Percentiles rank a stretch among this genome's conserved stretches.
Conservation (phyloP, 2,113 vertebrate genomes). For the Setophaga coronata region DNA sequence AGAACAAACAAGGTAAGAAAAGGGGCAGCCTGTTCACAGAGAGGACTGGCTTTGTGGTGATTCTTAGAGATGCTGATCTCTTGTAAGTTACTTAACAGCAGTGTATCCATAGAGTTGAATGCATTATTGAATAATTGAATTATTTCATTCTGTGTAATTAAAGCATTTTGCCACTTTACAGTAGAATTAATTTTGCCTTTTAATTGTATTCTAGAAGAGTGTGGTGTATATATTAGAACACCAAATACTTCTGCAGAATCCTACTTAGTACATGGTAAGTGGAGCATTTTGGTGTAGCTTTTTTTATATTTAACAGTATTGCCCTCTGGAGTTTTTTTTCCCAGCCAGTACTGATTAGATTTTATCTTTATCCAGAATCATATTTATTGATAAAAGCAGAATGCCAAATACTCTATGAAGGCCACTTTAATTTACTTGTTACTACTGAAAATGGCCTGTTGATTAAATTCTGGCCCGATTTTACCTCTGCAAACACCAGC, state of each 20-base stretch:
- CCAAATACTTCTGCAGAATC: conserved; percentile 69
- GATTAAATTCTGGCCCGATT: not conserved
- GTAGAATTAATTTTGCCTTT: conserved; percentile 9
- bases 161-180: not conserved
- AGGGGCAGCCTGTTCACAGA: not conserved
- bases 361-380: not conserved
- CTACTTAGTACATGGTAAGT: conserved; percentile 65
- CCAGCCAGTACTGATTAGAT: not conserved
- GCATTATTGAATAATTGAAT: not conserved
- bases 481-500: not conserved
- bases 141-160: not conserved
- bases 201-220: conserved; percentile 83
- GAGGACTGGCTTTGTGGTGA: not conserved
- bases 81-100: not conserved
- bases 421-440: not conserved
- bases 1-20: conserved; percentile 85
- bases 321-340: not conserved
- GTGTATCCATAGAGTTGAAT: not conserved
- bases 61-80: not conserved
- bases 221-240: conserved; percentile 87
- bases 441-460: not conserved
- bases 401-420: not conserved
- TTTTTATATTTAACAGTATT: not conserved
- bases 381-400: not conserved
- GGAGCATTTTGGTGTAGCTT: not conserved